A percentile compares a stretch with the other conserved stretches of the same genome.
These are phyloP conservation scores for Crotalus horridus DNA, from an alignment of 2,113 vertebrate genomes.

Conservation along the genomic window DNA sequence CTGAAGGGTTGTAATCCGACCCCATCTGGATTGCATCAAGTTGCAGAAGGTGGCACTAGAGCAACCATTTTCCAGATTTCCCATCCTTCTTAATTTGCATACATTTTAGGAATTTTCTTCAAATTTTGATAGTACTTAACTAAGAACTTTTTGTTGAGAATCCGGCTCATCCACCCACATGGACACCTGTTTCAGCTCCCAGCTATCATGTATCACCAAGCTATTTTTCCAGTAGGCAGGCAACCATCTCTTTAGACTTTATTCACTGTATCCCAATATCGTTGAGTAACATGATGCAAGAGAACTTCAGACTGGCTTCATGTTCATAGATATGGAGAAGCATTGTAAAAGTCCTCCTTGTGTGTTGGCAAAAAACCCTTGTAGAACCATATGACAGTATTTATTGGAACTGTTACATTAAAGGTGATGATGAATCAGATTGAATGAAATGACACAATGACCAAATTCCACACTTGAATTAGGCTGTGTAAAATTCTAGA, in stretches of 20 bases:
- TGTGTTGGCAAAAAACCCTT: not conserved
- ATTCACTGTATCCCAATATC: not conserved
- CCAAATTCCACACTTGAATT: not conserved
- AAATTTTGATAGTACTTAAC: not conserved
- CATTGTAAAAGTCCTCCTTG: not conserved
- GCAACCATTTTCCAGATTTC: not conserved
- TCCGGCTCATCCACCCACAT: conserved; percentile 12
- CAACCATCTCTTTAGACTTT: not conserved
- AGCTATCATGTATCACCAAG: conserved; percentile 30
- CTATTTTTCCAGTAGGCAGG: conserved; percentile 28
- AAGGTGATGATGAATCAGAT: not conserved
- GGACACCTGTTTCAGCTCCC: conserved; percentile 44
- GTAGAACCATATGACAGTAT: not conserved
- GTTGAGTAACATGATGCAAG: not conserved
- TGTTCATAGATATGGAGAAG: not conserved
- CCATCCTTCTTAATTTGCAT: conserved; percentile 11
- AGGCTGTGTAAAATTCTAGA: not conserved
- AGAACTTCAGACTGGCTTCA: not conserved
- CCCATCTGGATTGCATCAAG: not conserved
- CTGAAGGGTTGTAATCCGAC: not conserved
- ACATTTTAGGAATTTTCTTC: not conserved
- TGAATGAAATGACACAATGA: not conserved
- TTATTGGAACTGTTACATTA: not conserved
- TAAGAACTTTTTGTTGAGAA: conserved; percentile 3
- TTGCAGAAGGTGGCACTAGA: not conserved